A percentile compares a stretch with the other conserved stretches of the same genome.
Conservation (phyloP, 2,113 vertebrate genomes). For the Silurus meridionalis region DNA sequence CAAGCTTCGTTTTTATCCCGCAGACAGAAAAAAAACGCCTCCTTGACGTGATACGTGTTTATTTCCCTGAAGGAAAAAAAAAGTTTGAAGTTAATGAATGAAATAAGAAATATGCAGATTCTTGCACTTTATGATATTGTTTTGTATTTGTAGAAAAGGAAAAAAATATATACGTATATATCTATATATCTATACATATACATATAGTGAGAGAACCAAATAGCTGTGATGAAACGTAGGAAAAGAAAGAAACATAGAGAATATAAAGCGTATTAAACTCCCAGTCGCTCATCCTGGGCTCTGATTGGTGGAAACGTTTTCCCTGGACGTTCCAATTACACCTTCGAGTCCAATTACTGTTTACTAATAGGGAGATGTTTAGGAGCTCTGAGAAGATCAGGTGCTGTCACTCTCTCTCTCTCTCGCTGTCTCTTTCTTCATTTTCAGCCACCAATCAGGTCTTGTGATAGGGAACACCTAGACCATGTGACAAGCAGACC, state of each 20-base stretch:
- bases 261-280: background rate
- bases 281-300: background rate
- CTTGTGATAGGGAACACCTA: too few species aligned
- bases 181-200: background rate
- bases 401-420: too few species aligned
- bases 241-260: constrained; percentile 7
- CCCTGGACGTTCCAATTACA: background rate
- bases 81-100: background rate
- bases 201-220: constrained; percentile 28
- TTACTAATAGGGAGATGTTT: too few species aligned
- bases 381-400: too few species aligned
- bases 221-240: constrained; percentile 27
- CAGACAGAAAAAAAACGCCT: background rate
- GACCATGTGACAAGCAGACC: too few species aligned
- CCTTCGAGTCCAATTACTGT: background rate
- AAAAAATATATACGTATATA: background rate
- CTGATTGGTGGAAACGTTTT: background rate
- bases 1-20: constrained; percentile 15
- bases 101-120: constrained; percentile 34
- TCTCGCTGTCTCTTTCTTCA: too few species aligned
- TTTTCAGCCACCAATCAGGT: too few species aligned
- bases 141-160: constrained; percentile 28
- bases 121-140: constrained; percentile 46
- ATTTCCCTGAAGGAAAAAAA: background rate
- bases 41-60: background rate